Evolutionary conservation across 1,140 invertebrate genomes (phyloP).

Genomic region (Meloidogyne chitwoodi): DNA sequence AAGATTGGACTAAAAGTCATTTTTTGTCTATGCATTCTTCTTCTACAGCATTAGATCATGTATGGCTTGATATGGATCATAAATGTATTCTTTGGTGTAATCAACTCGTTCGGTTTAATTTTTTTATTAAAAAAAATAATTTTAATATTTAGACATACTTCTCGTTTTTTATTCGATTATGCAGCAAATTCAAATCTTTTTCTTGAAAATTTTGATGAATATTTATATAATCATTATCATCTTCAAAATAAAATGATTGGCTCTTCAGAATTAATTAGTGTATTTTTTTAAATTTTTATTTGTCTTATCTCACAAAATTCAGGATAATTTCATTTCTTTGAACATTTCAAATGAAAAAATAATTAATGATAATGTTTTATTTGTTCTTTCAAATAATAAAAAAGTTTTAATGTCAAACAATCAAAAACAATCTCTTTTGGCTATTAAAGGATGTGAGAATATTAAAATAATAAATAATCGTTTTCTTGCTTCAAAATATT

Average conservation of each 20-base stretch:
- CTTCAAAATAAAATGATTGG: neutral
- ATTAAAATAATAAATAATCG: neutral
- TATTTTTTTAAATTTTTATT: neutral
- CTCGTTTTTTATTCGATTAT: constrained; percentile 43
- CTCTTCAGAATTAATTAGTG: neutral
- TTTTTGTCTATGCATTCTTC: constrained; percentile 19
- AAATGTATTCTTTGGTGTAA: constrained; percentile 53
- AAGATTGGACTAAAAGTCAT: constrained; percentile 32
- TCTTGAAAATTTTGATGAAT: constrained; percentile 13
- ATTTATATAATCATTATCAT: constrained; percentile 20
- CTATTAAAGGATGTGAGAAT: neutral
- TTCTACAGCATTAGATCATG: constrained; percentile 35
- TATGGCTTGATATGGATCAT: constrained; percentile 51
- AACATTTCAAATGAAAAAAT: neutral
- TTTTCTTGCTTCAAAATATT: neutral
- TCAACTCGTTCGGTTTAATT: constrained; percentile 42
- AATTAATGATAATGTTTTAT: neutral
- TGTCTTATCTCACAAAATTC: neutral
- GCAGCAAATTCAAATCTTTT: constrained; percentile 13
- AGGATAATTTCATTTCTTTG: neutral
- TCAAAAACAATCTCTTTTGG: neutral
- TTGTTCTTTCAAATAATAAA: neutral
- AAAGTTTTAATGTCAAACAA: neutral
- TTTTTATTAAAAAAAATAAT: neutral
- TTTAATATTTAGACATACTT: constrained; percentile 32